Evolutionary conservation across 1,140 invertebrate genomes (phyloP).

Genomic region (Pseudomyrmex flavicornis): DNA sequence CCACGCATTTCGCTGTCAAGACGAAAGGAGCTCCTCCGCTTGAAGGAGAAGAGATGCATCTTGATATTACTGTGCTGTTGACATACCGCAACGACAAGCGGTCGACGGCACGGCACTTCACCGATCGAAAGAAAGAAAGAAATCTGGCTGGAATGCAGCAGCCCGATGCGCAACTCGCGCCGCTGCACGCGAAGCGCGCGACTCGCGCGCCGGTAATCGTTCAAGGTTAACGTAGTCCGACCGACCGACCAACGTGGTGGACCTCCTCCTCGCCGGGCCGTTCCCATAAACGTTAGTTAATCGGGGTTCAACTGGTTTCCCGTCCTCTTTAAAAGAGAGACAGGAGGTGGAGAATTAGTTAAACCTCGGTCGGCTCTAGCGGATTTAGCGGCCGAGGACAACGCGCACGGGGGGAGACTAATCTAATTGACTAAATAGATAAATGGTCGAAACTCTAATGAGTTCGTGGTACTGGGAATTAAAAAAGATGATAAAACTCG

Average conservation of each 20-base stretch:
- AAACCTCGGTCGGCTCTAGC: not conserved
- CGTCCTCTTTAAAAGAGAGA: not conserved
- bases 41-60: constrained; percentile 16
- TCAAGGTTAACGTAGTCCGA: constrained; percentile 37
- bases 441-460: not conserved
- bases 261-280: not conserved
- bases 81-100: not conserved
- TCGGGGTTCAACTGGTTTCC: constrained; percentile 8
- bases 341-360: not conserved
- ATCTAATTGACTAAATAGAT: not conserved
- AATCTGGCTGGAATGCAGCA: constrained; percentile 34
- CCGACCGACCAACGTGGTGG: not conserved
- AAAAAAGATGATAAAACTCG: too few relatives aligned
- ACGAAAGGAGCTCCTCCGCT: not conserved
- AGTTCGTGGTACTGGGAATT: too few relatives aligned
- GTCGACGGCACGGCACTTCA: not conserved
- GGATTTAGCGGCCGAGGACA: not conserved
- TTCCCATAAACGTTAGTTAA: constrained; percentile 9
- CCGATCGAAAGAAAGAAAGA: constrained; percentile 30
- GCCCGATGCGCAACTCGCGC: not conserved
- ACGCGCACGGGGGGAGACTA: not conserved
- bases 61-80: constrained; percentile 9
- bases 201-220: constrained; percentile 22
- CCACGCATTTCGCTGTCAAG: constrained; percentile 28
- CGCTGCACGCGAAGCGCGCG: not conserved